Base-by-base conservation (phyloP, 2,797 vertebrate genomes). In the Acipenser ruthenus region DNA sequence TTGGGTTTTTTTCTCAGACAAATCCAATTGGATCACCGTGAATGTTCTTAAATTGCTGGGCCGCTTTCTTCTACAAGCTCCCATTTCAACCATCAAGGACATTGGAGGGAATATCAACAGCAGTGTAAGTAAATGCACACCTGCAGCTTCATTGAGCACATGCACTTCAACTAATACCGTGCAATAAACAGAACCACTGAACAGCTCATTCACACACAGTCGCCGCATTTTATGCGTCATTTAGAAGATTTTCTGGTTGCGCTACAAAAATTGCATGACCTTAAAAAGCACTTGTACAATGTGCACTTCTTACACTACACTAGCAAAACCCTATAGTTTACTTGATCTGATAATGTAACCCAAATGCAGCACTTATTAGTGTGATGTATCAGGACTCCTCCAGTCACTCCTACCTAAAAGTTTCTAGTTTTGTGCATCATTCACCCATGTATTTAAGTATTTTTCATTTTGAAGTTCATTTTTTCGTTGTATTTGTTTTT, bases 21-120 rank as follows among this genome's bases (percentile, higher is more conserved):
- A 52, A 55, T 12, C 50, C 8, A 2, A 4, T 18, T 68, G 62
- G 62, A 64, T 68, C 47, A 68, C 67, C 10, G 48, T 59, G 5
- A 47, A 64, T 13, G 52, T 64, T 50, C 62, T 68, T 49, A 12
- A 58, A 23, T 18, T 68, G 37, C 67, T 68, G 23, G 62, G 47
- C 2, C 67, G 62, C 50, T 68, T 68, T 56, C 49, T 64, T 60
- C n/a, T 68, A 6, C 67, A 64, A 56, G 67, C 67, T 8, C 67
- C 67, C 6, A 50, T 10, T 12, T 64, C 67, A 2, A 59, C 62
- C 52, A 10, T 68, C 50, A 37, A 58, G 53, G 50, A 8, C 15
- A 49, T 68, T 48, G 13, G 18, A 12, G 48, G 7, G 18, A 62
- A 48, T 7, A 47, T 3, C 13, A 37, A 23, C 7, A 62, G 60